Evolutionary conservation across 2,888 invertebrate species (phyloP), one percentile per base, ranked within the genome.

Genomic region (Tribolium freemani): DNA sequence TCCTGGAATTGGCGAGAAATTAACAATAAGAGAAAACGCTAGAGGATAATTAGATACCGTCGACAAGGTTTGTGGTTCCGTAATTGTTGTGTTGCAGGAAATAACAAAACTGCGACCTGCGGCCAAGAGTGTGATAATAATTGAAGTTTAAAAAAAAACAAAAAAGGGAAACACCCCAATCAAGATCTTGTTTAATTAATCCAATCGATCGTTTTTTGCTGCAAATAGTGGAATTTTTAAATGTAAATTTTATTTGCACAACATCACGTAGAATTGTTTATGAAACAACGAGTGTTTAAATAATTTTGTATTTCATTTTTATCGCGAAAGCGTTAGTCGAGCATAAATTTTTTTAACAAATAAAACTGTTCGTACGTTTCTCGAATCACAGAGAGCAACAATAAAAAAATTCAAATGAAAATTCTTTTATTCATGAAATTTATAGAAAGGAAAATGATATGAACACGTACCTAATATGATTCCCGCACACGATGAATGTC

Each of bases 361-460:
- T 54, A 30, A 21, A 54, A 10, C 26, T 20, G 21, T 16, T 51
- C n/a, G 54, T 26, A 30, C 30, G 26, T 54, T 30, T 5, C 51
- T n/a, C 13, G 44, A 57, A 44, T 57, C 10, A 13, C 16, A 10
- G 10, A 31, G n/a, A 31, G 31, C 11, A 26, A n/a, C 31, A 38
- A 57, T 57, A 57, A 57, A 57, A 44, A 44, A 13, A 38, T 20
- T 44, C 11, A 54, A 54, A 54, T 38, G 2, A 38, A 38, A 44
- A 57, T 61, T 50, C 48, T 50, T 61, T 61, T 61, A 61, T 61
- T 50, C 61, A 61, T 50, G 26, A 50, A 61, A 61, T 61, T 61
- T 48, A 30, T 61, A 30, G 61, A 61, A 61, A 61, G 11, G 61
- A 61, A 61, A 61, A 61, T 48, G 61, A 61, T 61, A 61, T 48